A percentile compares a stretch with the other conserved stretches of the same genome.
These are phyloP conservation scores for Drosophila quadrilineata DNA, from an alignment of 1,140 invertebrate species.

Conservation along the genomic window DNA sequence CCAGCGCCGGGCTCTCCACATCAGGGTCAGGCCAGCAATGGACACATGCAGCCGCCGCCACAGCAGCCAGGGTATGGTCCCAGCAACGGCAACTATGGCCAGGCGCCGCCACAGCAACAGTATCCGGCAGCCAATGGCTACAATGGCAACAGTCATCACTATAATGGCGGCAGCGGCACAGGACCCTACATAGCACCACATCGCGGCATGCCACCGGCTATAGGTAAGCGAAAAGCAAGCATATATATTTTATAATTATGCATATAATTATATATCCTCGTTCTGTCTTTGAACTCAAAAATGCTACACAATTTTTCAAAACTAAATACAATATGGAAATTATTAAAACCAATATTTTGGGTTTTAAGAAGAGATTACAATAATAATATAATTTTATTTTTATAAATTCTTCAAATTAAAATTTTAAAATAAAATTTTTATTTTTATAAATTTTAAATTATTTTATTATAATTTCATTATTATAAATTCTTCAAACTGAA, in stretches of 20 bases:
- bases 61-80: constrained; percentile 60
- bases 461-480: no score
- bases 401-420: no score
- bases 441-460: no score
- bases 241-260: background rate
- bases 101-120: constrained; percentile 52
- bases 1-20: constrained; percentile 69
- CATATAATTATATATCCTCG: no score
- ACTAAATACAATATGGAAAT: no score
- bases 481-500: no score
- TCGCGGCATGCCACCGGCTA: constrained; percentile 81
- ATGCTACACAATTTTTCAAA: no score
- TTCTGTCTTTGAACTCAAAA: no score
- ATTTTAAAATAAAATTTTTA: no score
- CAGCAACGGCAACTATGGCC: constrained; percentile 64
- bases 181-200: constrained; percentile 82
- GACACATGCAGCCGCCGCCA: constrained; percentile 55
- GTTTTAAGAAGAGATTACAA: no score
- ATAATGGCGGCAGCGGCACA: constrained; percentile 74
- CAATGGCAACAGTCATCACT: constrained; percentile 74
- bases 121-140: constrained; percentile 68
- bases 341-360: no score
- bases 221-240: constrained; percentile 43
- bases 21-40: constrained; percentile 48
- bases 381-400: no score